A percentile compares a stretch with the other conserved stretches of the same genome.
phyloP scores from a whole-genome alignment of 2,113 vertebrate genomes.

The Scalopus aquaticus region DNA sequence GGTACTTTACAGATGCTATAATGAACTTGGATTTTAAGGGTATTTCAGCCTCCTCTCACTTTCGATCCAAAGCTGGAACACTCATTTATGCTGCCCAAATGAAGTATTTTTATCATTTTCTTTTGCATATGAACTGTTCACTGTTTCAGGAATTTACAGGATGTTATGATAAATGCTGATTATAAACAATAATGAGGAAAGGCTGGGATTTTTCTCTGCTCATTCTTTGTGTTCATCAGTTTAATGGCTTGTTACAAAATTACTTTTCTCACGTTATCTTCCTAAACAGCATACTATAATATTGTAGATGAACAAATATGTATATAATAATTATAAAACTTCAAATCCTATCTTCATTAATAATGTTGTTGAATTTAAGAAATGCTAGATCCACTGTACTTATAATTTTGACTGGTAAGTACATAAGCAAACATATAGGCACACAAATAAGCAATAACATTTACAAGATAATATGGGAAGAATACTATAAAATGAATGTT shows the following conservation, averaged over 20 bases:
- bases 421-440: background rate
- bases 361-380: background rate
- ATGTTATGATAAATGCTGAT: constrained; percentile 46
- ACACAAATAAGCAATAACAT: background rate
- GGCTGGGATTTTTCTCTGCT: background rate
- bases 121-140: constrained; percentile 44
- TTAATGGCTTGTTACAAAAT: background rate
- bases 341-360: background rate
- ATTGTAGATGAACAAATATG: background rate
- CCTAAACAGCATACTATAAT: background rate
- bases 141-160: background rate
- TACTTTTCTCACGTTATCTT: background rate
- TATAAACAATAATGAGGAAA: background rate
- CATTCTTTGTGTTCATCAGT: background rate
- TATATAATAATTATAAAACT: background rate
- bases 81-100: background rate
- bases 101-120: background rate
- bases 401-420: background rate
- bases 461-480: background rate
- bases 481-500: background rate
- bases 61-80: background rate
- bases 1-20: background rate
- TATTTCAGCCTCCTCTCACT: background rate
- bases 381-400: background rate
- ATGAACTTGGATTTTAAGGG: background rate